Conservation (phyloP, 1,140 invertebrate genomes). For the Oreohelix idahoensis region DNA sequence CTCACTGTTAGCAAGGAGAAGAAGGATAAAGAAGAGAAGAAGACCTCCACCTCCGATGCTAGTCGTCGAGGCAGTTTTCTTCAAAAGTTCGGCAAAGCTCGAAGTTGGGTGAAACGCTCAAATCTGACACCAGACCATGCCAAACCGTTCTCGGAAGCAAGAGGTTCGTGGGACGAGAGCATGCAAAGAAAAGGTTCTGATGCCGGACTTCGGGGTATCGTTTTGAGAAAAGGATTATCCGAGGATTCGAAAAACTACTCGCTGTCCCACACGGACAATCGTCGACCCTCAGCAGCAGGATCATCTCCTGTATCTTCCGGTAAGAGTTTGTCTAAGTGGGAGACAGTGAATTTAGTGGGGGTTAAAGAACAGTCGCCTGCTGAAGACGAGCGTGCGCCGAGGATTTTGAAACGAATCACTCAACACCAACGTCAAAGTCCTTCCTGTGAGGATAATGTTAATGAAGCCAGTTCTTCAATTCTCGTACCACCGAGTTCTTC, state of each 20-base stretch:
- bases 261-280: background rate
- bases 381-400: background rate
- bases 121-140: conserved; percentile 15
- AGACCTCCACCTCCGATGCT: background rate
- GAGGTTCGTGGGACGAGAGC: conserved; percentile 38
- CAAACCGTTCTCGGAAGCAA: background rate
- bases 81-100: background rate
- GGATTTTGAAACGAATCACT: background rate
- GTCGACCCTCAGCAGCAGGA: background rate
- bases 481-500: background rate
- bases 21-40: background rate
- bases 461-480: background rate
- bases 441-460: background rate
- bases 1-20: conserved; percentile 16
- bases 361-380: background rate
- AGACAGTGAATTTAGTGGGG: conserved; percentile 31
- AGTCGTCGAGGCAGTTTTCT: conserved; percentile 4
- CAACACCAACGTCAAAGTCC: background rate
- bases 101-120: conserved; percentile 24
- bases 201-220: conserved; percentile 16
- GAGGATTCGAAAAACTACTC: conserved; percentile 33
- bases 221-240: conserved; percentile 28
- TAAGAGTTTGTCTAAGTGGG: conserved; percentile 34
- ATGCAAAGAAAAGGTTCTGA: conserved; percentile 30
- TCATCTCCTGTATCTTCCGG: background rate